phyloP scores from a whole-genome alignment of 2,113 vertebrate genomes.

The Halichoeres trimaculatus region DNA sequence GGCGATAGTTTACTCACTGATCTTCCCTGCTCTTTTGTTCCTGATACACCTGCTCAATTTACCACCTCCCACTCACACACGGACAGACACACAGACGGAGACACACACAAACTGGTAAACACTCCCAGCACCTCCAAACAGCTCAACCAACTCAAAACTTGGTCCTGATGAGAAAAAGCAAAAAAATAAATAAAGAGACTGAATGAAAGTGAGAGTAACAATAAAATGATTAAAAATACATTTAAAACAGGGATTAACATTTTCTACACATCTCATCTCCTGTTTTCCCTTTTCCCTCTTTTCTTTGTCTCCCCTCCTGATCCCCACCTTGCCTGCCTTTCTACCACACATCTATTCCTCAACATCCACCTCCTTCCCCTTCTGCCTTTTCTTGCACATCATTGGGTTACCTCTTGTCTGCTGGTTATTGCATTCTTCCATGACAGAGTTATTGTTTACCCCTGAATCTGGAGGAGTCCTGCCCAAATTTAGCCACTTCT shows the following conservation, averaged over 20 bases:
- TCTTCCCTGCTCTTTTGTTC: slow-evolving; percentile 68
- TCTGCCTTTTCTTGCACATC: slow-evolving; percentile 1
- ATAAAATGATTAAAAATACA: neutral
- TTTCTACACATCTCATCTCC: neutral
- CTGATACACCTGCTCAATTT: slow-evolving; percentile 77
- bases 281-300: slow-evolving; percentile 4
- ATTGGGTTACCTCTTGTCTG: slow-evolving; percentile 23
- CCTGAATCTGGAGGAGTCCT: slow-evolving; percentile 18
- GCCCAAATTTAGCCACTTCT: slow-evolving; percentile 45
- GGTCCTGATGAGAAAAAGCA: slow-evolving; percentile 56
- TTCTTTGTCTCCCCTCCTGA: neutral
- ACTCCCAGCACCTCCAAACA: slow-evolving; percentile 57
- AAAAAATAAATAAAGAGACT: slow-evolving; percentile 35
- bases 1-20: slow-evolving; percentile 64
- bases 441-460: slow-evolving; percentile 35
- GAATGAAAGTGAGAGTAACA: slow-evolving; percentile 57
- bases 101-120: slow-evolving; percentile 41
- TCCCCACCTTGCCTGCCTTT: slow-evolving; percentile 3
- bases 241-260: too few species aligned
- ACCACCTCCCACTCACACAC: slow-evolving; percentile 66
- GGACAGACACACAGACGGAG: slow-evolving; percentile 12
- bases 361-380: slow-evolving; percentile 28
- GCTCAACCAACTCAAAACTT: slow-evolving; percentile 63
- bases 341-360: slow-evolving; percentile 20
- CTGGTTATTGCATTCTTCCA: slow-evolving; percentile 18